Evolutionary conservation across 2,888 invertebrate genomes (phyloP).

Genomic region (Cerceris rybyensis): DNA sequence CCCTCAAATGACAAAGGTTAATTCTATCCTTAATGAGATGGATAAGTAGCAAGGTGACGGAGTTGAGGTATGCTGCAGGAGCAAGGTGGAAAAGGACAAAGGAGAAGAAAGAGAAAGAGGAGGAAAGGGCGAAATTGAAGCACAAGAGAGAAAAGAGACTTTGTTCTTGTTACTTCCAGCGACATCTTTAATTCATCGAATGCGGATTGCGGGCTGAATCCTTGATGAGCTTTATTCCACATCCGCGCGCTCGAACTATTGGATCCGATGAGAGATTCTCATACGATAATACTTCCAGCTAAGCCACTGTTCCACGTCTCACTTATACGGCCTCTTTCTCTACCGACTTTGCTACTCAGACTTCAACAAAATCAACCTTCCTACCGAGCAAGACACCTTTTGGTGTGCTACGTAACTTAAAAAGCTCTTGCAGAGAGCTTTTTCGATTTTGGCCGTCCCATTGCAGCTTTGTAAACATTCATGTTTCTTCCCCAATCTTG

Average conservation of each 20-base stretch:
- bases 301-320: conserved; percentile 70
- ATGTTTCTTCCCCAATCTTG: conserved; percentile 71
- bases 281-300: conserved; percentile 78
- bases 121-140: background rate
- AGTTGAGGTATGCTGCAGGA: conserved; percentile 21
- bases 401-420: conserved; percentile 61
- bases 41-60: conserved; percentile 51
- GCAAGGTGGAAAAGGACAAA: conserved; percentile 21
- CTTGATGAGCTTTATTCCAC: conserved; percentile 81
- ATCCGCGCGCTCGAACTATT: conserved; percentile 80
- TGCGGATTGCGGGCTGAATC: conserved; percentile 81
- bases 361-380: conserved; percentile 32
- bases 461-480: conserved; percentile 41
- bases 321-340: conserved; percentile 55
- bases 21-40: conserved; percentile 70
- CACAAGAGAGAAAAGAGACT: conserved; percentile 64
- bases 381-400: conserved; percentile 39
- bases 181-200: conserved; percentile 82
- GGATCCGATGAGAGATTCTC: conserved; percentile 79
- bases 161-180: conserved; percentile 80
- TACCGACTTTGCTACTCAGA: conserved; percentile 16
- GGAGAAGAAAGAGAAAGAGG: conserved; percentile 34
- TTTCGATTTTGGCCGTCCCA: conserved; percentile 68
- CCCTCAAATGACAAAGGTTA: conserved; percentile 59
- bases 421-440: conserved; percentile 65